Evolutionary conservation across 1,140 invertebrate genomes (phyloP), one percentile per base, ranked within the genome.

Genomic region (Drosophila nasuta): DNA sequence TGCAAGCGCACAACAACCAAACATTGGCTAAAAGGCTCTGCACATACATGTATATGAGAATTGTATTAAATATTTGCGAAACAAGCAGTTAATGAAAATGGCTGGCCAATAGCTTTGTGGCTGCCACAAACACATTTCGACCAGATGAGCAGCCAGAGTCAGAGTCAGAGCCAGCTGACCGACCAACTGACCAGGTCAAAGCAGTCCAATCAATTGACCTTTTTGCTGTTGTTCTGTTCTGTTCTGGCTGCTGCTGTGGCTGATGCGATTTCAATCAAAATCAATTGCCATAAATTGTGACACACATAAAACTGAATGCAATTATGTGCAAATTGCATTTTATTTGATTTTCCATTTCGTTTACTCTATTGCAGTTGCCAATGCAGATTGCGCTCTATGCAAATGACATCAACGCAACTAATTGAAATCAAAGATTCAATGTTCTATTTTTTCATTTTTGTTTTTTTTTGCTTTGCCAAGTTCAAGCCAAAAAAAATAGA

Each of bases 251-350:
- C 6, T 48, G 13, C n/a, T 58, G 33, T 25, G 33, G 46, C 52
- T n/a, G 41, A 46, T 76, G 46, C 43, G 54, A 73, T 60, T 66
- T 73, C 67, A 70, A 82, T 87, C 58, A 75, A 81, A 67, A 70
- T 81, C 82, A 85, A 86, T 86, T 85, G 69, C 52, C 74, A 67
- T 63, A 77, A 85, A 85, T 86, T 81, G 77, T 33, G 56, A 46
- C 77, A 70, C 38, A 65, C 72, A 75, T 72, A 63, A 46, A 64
- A 20, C 35, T 57, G 35, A 87, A 73, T 82, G 67, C 63, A 87
- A 86, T 86, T 79, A 87, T 87, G 66, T 75, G 70, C 28, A 80
- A 79, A 86, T 86, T 86, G 78, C 79, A 86, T 69, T 82, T 87
- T 59, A 82, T 82, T 87, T 69, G 67, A 72, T 71, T 75, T 87